Conservation (phyloP, 1,140 invertebrate genomes). For the Brachystomella parvula region DNA sequence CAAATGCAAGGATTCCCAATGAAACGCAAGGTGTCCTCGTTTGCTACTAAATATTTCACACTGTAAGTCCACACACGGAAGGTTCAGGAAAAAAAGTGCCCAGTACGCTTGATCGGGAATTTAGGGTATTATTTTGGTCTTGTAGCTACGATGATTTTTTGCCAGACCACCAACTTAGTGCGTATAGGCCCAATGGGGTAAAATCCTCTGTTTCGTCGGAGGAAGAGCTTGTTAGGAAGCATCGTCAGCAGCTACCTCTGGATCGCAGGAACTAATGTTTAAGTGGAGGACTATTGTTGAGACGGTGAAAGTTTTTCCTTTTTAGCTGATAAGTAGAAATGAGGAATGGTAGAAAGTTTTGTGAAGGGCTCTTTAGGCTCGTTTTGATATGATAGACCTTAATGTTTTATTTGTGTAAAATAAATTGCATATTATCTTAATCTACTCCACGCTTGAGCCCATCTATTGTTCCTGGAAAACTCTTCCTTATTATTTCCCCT, state of each 20-base stretch:
- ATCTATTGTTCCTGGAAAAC: background rate
- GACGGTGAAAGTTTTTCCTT: background rate
- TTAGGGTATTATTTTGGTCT: no score
- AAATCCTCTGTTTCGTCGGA: no score
- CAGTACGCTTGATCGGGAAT: no score
- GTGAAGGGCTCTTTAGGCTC: background rate
- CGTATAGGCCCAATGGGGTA: no score
- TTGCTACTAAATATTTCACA: no score
- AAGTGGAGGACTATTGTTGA: background rate
- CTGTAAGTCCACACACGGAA: no score
- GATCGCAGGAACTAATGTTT: background rate
- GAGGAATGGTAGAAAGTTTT: background rate
- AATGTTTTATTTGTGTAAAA: constrained; percentile 14
- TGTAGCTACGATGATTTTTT: no score
- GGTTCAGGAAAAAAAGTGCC: no score
- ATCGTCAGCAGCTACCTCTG: background rate
- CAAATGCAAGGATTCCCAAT: no score
- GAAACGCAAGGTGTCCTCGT: no score
- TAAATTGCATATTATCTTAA: constrained; percentile 11
- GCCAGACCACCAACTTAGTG: no score
- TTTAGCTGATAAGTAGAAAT: background rate
- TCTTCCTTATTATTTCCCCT: background rate
- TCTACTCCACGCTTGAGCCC: constrained; percentile 8
- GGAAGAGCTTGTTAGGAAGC: no score
- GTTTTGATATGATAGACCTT: background rate